Evolutionary conservation across 2,888 invertebrate species (phyloP).

Genomic region (Drosophila sordidula): DNA sequence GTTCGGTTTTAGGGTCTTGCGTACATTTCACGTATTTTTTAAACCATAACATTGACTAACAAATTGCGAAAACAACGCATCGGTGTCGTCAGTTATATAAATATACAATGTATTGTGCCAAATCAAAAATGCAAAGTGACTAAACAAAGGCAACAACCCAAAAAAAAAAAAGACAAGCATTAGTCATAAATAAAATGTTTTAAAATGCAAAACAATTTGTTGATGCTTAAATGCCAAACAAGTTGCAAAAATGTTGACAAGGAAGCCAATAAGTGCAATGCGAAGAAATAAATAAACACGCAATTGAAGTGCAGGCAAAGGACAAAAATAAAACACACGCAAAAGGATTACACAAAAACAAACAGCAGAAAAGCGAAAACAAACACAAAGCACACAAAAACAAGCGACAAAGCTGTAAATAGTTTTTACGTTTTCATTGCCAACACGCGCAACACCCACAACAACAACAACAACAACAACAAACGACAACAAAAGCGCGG

Average conservation of each 20-base stretch:
- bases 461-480: conserved; percentile 9
- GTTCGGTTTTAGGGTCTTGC: conserved; percentile 48
- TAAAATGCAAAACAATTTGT: conserved; percentile 48
- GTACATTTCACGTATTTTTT: conserved; percentile 55
- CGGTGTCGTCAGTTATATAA: conserved; percentile 53
- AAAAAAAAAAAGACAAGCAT: conserved; percentile 21
- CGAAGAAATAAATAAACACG: conserved; percentile 37
- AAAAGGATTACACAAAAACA: conserved; percentile 61
- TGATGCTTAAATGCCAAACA: conserved; percentile 46
- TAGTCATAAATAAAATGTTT: conserved; percentile 37
- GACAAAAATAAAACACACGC: conserved; percentile 7
- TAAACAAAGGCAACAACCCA: conserved; percentile 31
- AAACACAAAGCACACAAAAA: conserved; percentile 50
- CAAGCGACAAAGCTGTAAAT: conserved; percentile 39
- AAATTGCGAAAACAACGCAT: conserved; percentile 23
- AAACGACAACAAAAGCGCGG: conserved; percentile 12
- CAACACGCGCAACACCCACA: conserved; percentile 59
- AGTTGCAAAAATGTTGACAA: conserved; percentile 55
- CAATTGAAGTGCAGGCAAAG: conserved; percentile 21
- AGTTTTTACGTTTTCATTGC: conserved; percentile 56
- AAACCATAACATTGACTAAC: conserved; percentile 20
- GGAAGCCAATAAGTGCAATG: conserved; percentile 67
- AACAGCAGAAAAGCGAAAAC: conserved; percentile 21
- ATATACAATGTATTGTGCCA: conserved; percentile 29
- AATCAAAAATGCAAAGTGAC: conserved; percentile 55